Percentiles rank a stretch among this genome's conserved stretches.
phyloP scores from a whole-genome alignment of 2,113 vertebrate species.

The Toxotes jaculatrix region DNA sequence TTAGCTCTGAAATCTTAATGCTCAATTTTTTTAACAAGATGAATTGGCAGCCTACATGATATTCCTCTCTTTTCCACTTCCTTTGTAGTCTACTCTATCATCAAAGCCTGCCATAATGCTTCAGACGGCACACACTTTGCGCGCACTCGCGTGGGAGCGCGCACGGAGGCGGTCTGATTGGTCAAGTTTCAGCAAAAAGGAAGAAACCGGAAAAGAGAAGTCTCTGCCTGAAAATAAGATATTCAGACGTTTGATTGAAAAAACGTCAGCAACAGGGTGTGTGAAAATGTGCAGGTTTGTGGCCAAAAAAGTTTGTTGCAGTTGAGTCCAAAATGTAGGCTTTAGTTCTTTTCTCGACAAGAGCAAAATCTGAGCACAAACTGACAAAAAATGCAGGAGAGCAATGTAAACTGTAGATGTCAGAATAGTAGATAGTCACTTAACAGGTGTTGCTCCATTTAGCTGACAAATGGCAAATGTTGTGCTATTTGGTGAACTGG shows the following conservation, averaged over 20 bases:
- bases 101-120: slow-evolving; percentile 54
- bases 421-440: too few relatives aligned
- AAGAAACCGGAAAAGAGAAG: slow-evolving; percentile 14
- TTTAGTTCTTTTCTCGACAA: too few relatives aligned
- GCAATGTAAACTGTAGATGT: too few relatives aligned
- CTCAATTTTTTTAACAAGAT: neutral
- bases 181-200: slow-evolving; percentile 47
- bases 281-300: neutral
- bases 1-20: neutral
- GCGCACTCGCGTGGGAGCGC: slow-evolving; percentile 67
- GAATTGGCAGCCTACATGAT: neutral
- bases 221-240: neutral
- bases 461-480: neutral
- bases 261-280: neutral
- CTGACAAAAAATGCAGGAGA: too few relatives aligned
- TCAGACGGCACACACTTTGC: slow-evolving; percentile 35
- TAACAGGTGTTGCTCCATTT: too few relatives aligned
- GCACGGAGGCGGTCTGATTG: slow-evolving; percentile 65
- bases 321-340: neutral
- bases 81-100: slow-evolving; percentile 65
- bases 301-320: too few relatives aligned
- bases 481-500: neutral
- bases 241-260: neutral
- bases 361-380: neutral
- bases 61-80: slow-evolving; percentile 22